Percentiles rank a stretch among this genome's conserved stretches.
These are phyloP conservation scores for Caenorhabditis drosophilae DNA, from an alignment of 2,888 invertebrate species.

Conservation along the genomic window DNA sequence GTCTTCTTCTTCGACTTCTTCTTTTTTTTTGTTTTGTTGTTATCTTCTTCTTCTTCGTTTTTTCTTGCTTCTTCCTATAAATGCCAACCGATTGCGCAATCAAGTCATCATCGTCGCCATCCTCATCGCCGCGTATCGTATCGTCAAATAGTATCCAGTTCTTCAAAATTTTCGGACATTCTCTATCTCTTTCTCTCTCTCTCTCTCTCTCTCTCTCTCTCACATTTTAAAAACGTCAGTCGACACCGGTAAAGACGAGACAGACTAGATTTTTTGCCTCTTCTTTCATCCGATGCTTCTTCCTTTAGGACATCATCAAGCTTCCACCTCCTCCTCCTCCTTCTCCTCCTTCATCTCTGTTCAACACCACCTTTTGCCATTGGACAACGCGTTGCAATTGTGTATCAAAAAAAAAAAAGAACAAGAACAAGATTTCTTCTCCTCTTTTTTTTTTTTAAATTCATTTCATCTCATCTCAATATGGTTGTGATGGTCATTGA, in stretches of 20 bases:
- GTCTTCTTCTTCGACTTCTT: constrained; percentile 25
- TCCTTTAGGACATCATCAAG: neutral
- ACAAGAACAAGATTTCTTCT: no score
- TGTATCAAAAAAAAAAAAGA: neutral
- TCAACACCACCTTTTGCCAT: neutral
- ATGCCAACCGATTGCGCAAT: constrained; percentile 30
- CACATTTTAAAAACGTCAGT: neutral
- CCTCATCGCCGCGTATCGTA: no score
- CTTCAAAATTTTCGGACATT: neutral
- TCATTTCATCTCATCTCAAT: no score
- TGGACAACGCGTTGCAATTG: neutral
- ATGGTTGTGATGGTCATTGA: no score
- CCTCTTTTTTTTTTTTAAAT: no score
- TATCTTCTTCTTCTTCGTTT: constrained; percentile 12
- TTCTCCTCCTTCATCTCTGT: neutral
- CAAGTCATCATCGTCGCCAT: constrained; percentile 20
- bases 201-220: constrained; percentile 6
- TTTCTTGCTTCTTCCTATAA: constrained; percentile 11
- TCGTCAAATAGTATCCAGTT: neutral
- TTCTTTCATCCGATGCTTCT: neutral
- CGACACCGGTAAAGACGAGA: neutral
- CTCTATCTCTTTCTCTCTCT: constrained; percentile 1
- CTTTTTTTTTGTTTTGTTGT: constrained; percentile 12
- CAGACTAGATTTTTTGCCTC: neutral
- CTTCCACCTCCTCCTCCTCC: neutral